Conservation (phyloP, 2,888 invertebrate genomes). For the Rapana venosa region DNA sequence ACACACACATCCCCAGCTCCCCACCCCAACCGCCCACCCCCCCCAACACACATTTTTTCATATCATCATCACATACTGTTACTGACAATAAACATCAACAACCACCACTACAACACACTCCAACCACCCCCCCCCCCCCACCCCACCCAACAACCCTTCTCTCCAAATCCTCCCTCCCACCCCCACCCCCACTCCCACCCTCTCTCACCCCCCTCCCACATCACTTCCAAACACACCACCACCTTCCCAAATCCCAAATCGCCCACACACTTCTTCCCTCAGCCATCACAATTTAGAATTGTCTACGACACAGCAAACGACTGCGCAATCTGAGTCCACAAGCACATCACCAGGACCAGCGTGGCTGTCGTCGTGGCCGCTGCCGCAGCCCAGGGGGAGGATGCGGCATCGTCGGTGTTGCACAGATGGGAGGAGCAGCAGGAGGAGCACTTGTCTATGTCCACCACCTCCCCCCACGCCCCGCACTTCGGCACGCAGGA, state of each 20-base stretch:
- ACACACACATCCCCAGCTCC: background rate
- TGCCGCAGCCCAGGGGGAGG: background rate
- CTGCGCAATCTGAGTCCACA: background rate
- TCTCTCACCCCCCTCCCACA: background rate
- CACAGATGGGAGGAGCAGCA: constrained; percentile 45
- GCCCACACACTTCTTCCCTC: background rate
- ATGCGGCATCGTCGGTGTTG: constrained; percentile 40
- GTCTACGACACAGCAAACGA: background rate
- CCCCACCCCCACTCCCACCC: background rate
- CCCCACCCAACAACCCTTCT: background rate
- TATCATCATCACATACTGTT: background rate
- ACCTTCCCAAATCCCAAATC: background rate
- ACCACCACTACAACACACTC: background rate
- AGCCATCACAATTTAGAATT: background rate
- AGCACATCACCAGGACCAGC: background rate
- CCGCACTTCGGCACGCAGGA: constrained; percentile 31
- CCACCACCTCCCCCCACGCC: constrained; percentile 36
- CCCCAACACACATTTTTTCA: background rate
- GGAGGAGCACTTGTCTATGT: constrained; percentile 43
- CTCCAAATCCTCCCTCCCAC: background rate
- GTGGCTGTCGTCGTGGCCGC: background rate
- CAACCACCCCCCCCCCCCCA: no score
- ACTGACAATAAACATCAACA: background rate
- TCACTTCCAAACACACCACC: background rate
- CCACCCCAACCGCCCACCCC: background rate